Evolutionary conservation across 2,797 vertebrate genomes (phyloP).

Genomic region (Myripristis jacobus): DNA sequence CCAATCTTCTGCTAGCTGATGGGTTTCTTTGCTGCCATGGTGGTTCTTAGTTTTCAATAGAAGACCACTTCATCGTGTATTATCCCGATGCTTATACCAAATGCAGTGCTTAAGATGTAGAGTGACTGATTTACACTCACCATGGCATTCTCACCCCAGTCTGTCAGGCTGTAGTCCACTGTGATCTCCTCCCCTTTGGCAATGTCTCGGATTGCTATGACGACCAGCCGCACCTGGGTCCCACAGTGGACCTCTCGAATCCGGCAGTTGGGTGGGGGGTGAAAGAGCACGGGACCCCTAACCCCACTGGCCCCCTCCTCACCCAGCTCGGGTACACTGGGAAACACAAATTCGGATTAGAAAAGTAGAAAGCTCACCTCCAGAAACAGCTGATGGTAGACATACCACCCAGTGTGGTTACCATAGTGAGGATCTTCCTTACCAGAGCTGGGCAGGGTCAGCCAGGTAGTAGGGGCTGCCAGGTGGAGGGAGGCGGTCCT

Average conservation of each 20-base stretch:
- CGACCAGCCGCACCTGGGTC: slow-evolving; percentile 85
- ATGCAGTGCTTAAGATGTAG: not conserved
- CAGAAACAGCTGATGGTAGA: not conserved
- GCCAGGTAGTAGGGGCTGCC: slow-evolving; percentile 87
- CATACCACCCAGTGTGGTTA: not conserved
- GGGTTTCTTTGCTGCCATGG: too few relatives aligned
- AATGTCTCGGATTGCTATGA: slow-evolving; percentile 87
- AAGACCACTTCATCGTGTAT: too few relatives aligned
- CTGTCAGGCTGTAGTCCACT: slow-evolving; percentile 86
- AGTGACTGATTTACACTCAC: slow-evolving; percentile 60
- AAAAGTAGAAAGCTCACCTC: not conserved
- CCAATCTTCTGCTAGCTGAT: too few relatives aligned
- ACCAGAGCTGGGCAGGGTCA: slow-evolving; percentile 86
- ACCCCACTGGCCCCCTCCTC: slow-evolving; percentile 84
- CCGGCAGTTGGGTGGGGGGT: slow-evolving; percentile 86
- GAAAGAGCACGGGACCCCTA: slow-evolving; percentile 84
- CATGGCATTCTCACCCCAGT: slow-evolving; percentile 86
- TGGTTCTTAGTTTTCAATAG: too few relatives aligned
- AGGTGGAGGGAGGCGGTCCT: slow-evolving; percentile 82
- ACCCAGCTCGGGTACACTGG: slow-evolving; percentile 84
- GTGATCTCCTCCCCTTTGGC: slow-evolving; percentile 88
- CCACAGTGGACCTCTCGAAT: slow-evolving; percentile 88
- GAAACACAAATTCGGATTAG: slow-evolving; percentile 21
- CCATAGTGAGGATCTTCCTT: slow-evolving; percentile 26
- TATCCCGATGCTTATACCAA: too few relatives aligned